These are phyloP conservation scores for Zoanthus gigantus DNA, from an alignment of 92 coral and sea anemone genomes.

Conservation along the genomic window DNA sequence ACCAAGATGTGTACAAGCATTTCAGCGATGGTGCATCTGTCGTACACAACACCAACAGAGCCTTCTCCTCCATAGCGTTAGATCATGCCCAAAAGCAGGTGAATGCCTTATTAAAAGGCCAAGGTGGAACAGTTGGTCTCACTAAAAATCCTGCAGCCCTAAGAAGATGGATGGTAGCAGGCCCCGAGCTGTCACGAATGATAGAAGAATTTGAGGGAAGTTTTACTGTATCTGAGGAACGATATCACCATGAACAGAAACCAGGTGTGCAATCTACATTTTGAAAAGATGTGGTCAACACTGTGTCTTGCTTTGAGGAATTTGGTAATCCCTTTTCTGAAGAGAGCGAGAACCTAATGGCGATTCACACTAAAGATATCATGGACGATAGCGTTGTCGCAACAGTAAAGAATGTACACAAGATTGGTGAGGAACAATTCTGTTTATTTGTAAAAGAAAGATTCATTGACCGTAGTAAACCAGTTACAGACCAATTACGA, in stretches of 20 bases:
- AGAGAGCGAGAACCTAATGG: conserved; percentile 63
- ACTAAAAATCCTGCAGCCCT: conserved; percentile 72
- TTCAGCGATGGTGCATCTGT: conserved; percentile 72
- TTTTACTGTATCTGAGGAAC: conserved; percentile 45
- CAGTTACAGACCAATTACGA: conserved; percentile 52
- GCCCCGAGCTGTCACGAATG: conserved; percentile 73
- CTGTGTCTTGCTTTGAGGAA: conserved; percentile 57
- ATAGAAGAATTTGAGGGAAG: conserved; percentile 67
- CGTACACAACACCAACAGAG: conserved; percentile 51
- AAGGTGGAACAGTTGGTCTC: conserved; percentile 73
- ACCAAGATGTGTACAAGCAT: conserved; percentile 50
- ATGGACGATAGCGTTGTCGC: conserved; percentile 65
- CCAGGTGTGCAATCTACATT: conserved; percentile 60
- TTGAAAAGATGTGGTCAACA: conserved; percentile 42
- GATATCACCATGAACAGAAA: conserved; percentile 65
- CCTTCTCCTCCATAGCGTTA: conserved; percentile 62
- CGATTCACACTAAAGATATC: conserved; percentile 71
- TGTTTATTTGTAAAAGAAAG: conserved; percentile 52
- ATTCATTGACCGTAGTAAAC: conserved; percentile 38
- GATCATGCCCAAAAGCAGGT: conserved; percentile 79
- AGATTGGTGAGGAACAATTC: conserved; percentile 68
- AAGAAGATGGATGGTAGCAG: conserved; percentile 77
- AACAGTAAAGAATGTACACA: conserved; percentile 56
- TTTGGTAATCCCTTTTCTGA: conserved; percentile 73
- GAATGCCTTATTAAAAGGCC: conserved; percentile 71